Evolutionary conservation across 2,888 invertebrate species (phyloP), one percentile per base, ranked within the genome.

Genomic region (Lottia scabra): DNA sequence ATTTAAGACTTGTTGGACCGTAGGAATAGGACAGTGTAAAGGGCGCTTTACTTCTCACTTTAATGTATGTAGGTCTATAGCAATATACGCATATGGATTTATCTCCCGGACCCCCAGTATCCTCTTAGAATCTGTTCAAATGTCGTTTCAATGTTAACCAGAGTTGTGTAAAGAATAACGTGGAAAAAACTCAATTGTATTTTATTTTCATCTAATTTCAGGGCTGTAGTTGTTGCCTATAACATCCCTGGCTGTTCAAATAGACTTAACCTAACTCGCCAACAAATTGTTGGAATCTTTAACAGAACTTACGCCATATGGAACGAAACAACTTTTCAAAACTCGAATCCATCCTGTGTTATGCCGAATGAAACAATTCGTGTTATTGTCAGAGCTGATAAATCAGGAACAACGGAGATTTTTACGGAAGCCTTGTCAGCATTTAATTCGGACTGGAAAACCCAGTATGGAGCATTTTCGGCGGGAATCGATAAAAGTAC

Each of bases 361-460:
- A 71, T 88, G 16, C 87, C 87, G 0, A 30, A 72, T 48, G 73
- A 70, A 16, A n/a, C 69, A 16, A 85, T 89, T 67, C 48, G 75
- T 8, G 83, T 83, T 1, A 72, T 88, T n/a, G 87, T 82, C 4
- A 75, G 88, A 26, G 77, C 79, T 5, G 87, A 87, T 67, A 83
- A 82, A 27, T 87, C 87, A 5, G 88, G 88, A 10, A 86, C 87
- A 1, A 88, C 88, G 2, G 70, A 75, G 43, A 80, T 83, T 5
- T 87, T 88, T 73, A 87, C 87, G 0, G 69, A 71, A 8, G 85
- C 84, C 1, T 75, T 88, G 19, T 76, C 83, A 44, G 64, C 80
- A 10, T 84, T 83, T 73, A 82, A 82, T 69, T 10, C 23, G 0
- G 70, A 78, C 12, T 88, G 87, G 87, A 74, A 76, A 19, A 19